Evolutionary conservation across 2,888 invertebrate genomes (phyloP), one percentile per base, ranked within the genome.

Genomic region (Trissolcus japonicus): DNA sequence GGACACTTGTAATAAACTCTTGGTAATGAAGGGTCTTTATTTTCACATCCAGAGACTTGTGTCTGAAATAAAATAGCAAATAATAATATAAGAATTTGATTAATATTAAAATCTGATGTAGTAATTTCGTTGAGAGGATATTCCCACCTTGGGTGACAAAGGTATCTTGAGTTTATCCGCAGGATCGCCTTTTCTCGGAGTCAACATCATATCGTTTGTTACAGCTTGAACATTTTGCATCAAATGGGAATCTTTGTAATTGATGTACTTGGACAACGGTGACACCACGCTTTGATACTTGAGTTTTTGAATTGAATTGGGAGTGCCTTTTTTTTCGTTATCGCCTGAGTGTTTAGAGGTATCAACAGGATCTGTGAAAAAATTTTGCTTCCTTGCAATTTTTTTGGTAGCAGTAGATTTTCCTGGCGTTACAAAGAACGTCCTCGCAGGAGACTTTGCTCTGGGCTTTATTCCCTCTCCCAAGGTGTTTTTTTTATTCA

Each of bases 201-300:
- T 85, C 4, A 84, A 60, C 35, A 85, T 51, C 69, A 77, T 76
- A 35, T 83, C 82, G 29, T 85, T 82, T 0, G 48, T 82, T 55
- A 80, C 80, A 11, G 79, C 65, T 1, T 65, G 82, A 16, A 82
- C 75, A 72, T 86, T 87, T 51, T 85, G 82, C 25, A 86, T 77
- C 4, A 87, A 80, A 59, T 83, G 80, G n/a, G 76, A 77, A 67
- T 85, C 83, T 0, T 83, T 84, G 4, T 86, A 84, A 43, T 78
- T 81, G 43, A 88, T 87, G 41, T 88, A 88, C 63, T 83, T 80
- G 21, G 82, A 83, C 2, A 88, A 79, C 0, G 88, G 88, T 6
- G 87, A 87, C 43, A 82, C 76, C 4, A 88, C 80, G 6, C 80
- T 82, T n/a, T 83, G 75, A 25, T 83, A 84, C 56, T 80, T 83